phyloP scores from a whole-genome alignment of 2,888 invertebrate genomes.

The Mythimna albipuncta region DNA sequence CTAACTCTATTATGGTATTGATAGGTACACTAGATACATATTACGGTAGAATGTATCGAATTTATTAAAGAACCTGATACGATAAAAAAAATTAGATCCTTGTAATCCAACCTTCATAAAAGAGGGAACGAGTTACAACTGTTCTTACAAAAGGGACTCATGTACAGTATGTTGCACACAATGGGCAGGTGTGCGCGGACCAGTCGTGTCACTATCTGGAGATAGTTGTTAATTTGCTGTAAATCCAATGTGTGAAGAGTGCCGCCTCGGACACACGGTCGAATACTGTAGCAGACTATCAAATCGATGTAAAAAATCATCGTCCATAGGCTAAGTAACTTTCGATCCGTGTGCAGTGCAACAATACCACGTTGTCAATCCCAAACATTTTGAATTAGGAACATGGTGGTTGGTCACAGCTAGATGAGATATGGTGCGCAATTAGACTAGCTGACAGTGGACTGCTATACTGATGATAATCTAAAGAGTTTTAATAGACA shows the following conservation, averaged over 20 bases:
- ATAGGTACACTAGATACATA: no score
- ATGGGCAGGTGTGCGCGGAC: not conserved
- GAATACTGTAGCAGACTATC: no score
- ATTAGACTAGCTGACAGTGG: not conserved
- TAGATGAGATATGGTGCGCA: not conserved
- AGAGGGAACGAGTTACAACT: not conserved
- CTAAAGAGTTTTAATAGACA: not conserved
- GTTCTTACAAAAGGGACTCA: not conserved
- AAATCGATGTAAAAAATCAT: not conserved
- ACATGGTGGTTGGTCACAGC: not conserved
- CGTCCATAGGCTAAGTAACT: no score
- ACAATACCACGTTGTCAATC: not conserved
- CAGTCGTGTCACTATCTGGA: conserved; percentile 24
- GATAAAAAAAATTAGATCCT: no score
- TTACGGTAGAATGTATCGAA: no score
- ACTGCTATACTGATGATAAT: not conserved
- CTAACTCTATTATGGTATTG: no score
- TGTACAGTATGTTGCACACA: not conserved
- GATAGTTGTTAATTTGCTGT: conserved; percentile 31
- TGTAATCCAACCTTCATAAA: not conserved
- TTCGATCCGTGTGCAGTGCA: not conserved
- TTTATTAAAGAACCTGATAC: no score
- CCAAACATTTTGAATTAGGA: not conserved
- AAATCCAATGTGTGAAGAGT: conserved; percentile 4
- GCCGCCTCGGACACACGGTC: conserved; percentile 12